Percentiles rank a stretch among this genome's conserved stretches.
Conservation (phyloP, 2,113 vertebrate genomes). For the Alethe diademata region DNA sequence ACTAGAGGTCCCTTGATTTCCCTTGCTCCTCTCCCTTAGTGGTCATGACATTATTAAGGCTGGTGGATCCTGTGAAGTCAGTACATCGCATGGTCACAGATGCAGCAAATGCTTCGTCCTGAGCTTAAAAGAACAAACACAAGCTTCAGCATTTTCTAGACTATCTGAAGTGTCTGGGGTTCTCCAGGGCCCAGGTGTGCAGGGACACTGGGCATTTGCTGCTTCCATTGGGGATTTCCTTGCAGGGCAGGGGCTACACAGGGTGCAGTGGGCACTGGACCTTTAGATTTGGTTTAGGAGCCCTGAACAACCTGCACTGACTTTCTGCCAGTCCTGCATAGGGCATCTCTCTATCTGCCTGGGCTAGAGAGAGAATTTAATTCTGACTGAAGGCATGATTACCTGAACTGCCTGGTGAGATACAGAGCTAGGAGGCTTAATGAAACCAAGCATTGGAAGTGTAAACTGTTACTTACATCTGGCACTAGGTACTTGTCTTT, state of each 20-base stretch:
- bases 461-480: background rate
- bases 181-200: background rate
- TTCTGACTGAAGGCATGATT: background rate
- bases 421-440: background rate
- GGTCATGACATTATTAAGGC: background rate
- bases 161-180: background rate
- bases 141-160: background rate
- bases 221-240: background rate
- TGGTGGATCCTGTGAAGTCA: background rate
- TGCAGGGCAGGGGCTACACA: background rate
- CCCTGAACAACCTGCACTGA: accelerated
- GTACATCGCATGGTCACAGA: background rate
- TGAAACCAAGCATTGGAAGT: background rate
- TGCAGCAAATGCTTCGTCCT: background rate
- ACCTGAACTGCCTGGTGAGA: background rate
- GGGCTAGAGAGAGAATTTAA: background rate
- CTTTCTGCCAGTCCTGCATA: background rate
- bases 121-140: background rate
- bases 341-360: background rate
- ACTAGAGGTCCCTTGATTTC: background rate
- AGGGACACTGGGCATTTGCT: background rate
- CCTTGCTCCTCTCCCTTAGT: background rate
- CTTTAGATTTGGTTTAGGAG: background rate
- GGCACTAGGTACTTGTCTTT: background rate
- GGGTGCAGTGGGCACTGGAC: background rate